Conservation (phyloP, 2,113 vertebrate genomes). For the Sinocyclocheilus anshuiensis region DNA sequence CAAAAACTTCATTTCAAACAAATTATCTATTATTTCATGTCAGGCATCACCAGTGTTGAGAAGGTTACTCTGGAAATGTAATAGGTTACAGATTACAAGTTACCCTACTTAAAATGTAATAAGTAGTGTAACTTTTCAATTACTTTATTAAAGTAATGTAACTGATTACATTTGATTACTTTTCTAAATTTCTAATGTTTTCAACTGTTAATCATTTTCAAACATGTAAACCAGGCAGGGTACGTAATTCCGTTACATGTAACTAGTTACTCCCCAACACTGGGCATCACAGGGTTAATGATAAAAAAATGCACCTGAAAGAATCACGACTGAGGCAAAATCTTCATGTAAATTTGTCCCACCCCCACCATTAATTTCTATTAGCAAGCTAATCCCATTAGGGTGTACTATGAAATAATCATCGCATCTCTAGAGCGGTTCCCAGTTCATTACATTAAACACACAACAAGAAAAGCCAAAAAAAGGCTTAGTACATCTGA, state of each 20-base stretch:
- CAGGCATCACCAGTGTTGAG: neutral
- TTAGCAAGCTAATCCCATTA: neutral
- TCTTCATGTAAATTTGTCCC: neutral
- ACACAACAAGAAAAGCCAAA: neutral
- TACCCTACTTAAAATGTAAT: too few relatives aligned
- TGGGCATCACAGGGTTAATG: neutral
- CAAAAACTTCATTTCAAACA: too few relatives aligned
- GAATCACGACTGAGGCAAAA: neutral
- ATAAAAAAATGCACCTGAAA: neutral
- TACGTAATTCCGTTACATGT: too few relatives aligned
- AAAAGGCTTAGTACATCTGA: neutral
- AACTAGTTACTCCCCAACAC: too few relatives aligned
- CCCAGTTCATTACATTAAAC: neutral
- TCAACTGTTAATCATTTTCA: too few relatives aligned
- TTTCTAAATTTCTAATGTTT: too few relatives aligned
- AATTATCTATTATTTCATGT: neutral
- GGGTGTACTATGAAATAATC: neutral
- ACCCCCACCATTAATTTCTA: neutral
- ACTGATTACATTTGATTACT: too few relatives aligned
- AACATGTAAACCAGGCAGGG: too few relatives aligned
- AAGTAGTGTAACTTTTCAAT: too few relatives aligned
- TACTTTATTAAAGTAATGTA: too few relatives aligned
- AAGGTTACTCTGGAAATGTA: too few relatives aligned
- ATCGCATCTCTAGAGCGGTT: neutral
- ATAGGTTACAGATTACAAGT: too few relatives aligned